Conservation (phyloP, 2,888 invertebrate genomes). For the Allygus modestus region DNA sequence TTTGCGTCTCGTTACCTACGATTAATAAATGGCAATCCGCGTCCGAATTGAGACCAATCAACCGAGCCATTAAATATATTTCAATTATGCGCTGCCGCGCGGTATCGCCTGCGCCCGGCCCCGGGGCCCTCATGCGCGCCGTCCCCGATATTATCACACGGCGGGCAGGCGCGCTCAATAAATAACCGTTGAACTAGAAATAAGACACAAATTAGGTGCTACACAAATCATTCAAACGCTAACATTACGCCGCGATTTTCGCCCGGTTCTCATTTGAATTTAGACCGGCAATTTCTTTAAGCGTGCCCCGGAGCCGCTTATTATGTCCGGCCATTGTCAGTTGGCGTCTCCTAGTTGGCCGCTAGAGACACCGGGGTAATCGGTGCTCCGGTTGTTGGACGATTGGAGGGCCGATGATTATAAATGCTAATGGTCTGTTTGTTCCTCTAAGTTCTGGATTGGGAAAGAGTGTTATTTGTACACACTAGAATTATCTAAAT, state of each 20-base stretch:
- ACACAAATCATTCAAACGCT: slow-evolving; percentile 51
- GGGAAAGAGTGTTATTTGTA: neutral
- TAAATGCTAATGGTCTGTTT: slow-evolving; percentile 16
- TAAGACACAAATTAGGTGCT: slow-evolving; percentile 52
- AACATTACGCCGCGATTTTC: slow-evolving; percentile 50
- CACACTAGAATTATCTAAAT: neutral
- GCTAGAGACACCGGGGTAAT: slow-evolving; percentile 28
- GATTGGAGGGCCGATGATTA: neutral
- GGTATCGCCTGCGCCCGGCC: neutral
- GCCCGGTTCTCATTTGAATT: slow-evolving; percentile 44
- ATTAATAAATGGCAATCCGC: neutral
- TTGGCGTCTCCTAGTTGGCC: neutral
- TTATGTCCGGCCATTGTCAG: slow-evolving; percentile 46
- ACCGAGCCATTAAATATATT: slow-evolving; percentile 41
- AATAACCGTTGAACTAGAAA: slow-evolving; percentile 48
- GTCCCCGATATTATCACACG: slow-evolving; percentile 45
- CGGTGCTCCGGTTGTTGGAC: neutral
- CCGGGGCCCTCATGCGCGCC: slow-evolving; percentile 14
- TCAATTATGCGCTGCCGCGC: slow-evolving; percentile 16
- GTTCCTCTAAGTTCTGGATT: neutral
- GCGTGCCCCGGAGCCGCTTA: slow-evolving; percentile 14
- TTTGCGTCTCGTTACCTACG: neutral
- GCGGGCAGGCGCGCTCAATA: slow-evolving; percentile 8
- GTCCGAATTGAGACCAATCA: slow-evolving; percentile 30
- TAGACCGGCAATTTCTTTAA: slow-evolving; percentile 51